Evolutionary conservation across 2,113 vertebrate species (phyloP).

Genomic region (Elachura formosa): DNA sequence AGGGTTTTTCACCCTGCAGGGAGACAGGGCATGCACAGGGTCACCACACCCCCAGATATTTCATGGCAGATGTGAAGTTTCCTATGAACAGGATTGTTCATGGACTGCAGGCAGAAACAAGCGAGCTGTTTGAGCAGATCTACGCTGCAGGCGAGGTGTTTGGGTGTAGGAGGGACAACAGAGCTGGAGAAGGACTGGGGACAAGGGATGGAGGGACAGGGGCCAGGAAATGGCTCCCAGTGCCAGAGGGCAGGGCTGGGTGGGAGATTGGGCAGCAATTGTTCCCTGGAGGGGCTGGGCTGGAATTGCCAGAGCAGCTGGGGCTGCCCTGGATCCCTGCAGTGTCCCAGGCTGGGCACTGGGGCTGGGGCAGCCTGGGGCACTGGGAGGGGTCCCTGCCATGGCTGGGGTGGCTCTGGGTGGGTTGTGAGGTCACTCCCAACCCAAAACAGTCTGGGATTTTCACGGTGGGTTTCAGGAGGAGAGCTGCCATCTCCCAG

Average conservation of each 20-base stretch:
- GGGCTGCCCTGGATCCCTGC: background rate
- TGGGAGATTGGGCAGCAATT: background rate
- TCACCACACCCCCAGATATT: background rate
- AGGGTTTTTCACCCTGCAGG: background rate
- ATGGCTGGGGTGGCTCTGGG: background rate
- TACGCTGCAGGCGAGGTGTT: no score
- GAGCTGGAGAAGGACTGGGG: background rate
- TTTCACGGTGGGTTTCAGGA: background rate
- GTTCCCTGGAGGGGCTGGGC: background rate
- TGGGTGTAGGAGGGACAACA: background rate
- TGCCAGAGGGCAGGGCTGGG: background rate
- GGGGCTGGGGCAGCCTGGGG: background rate
- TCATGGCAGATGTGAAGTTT: fast-evolving
- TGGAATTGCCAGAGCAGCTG: background rate
- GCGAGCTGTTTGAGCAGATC: no score
- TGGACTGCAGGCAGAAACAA: background rate
- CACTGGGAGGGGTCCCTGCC: background rate
- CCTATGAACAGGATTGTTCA: fast-evolving
- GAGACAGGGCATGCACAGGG: background rate
- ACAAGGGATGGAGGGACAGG: background rate
- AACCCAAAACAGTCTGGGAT: fast-evolving
- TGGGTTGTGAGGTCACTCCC: fast-evolving
- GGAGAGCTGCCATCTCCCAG: background rate
- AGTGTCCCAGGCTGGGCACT: background rate
- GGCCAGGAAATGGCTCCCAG: background rate